A percentile compares a stretch with the other conserved stretches of the same genome.
Conservation (phyloP, 2,888 invertebrate species). For the Plebejus anna region DNA sequence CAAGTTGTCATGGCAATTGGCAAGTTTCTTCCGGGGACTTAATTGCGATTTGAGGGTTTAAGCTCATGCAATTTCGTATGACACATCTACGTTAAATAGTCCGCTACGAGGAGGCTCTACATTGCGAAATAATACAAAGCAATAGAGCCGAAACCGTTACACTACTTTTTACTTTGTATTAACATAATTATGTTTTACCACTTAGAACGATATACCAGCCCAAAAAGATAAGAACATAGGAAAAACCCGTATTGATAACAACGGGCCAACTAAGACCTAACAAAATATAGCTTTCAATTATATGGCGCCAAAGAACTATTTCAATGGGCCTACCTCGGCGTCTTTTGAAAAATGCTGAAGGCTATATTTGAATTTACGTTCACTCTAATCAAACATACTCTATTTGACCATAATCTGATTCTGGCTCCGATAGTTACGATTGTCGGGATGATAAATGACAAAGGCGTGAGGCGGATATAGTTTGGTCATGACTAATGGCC, state of each 20-base stretch:
- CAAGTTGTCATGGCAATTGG: no score
- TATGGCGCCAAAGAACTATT: not conserved
- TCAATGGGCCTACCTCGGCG: not conserved
- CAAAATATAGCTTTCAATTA: not conserved
- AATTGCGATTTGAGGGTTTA: no score
- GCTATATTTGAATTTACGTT: not conserved
- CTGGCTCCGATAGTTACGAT: not conserved
- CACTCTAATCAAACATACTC: not conserved
- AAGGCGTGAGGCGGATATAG: slow-evolving; percentile 8
- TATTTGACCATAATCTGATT: slow-evolving; percentile 3
- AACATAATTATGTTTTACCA: not conserved
- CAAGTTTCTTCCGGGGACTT: no score
- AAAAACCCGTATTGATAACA: not conserved
- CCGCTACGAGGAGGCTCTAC: not conserved
- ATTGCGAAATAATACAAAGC: not conserved
- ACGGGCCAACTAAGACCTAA: not conserved
- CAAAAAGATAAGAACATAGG: slow-evolving; percentile 3
- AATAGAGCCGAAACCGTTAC: not conserved
- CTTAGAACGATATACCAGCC: not conserved
- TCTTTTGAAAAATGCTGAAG: not conserved
- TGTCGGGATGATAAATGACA: not conserved
- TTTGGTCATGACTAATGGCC: slow-evolving; percentile 18
- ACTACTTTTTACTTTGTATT: not conserved
- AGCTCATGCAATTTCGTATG: not conserved
- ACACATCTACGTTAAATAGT: not conserved